Evolutionary conservation across 2,797 vertebrate species (phyloP).

Genomic region (Crenichthys baileyi): DNA sequence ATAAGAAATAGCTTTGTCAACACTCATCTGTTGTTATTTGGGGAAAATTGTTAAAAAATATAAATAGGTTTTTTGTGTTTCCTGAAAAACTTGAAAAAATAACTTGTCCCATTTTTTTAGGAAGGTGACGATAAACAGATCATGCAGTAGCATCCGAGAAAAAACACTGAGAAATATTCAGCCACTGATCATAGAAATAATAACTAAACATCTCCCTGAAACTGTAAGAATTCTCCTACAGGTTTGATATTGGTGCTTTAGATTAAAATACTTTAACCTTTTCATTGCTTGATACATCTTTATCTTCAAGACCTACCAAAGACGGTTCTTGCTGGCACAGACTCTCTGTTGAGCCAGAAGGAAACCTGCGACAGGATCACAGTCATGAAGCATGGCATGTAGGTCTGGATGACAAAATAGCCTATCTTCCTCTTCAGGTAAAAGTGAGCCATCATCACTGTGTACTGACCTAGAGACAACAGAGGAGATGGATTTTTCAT

Average conservation of each 20-base stretch:
- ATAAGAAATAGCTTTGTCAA: no score
- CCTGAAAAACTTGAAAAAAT: no score
- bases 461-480: slow-evolving; percentile 89
- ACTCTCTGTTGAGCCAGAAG: slow-evolving; percentile 98
- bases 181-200: not conserved
- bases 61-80: no score
- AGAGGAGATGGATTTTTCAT: slow-evolving; percentile 3
- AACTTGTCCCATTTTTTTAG: no score
- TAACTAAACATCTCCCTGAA: not conserved
- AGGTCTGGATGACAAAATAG: slow-evolving; percentile 98
- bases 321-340: slow-evolving; percentile 95
- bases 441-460: slow-evolving; percentile 98
- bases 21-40: no score
- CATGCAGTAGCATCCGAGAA: not conserved
- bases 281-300: no score
- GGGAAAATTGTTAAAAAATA: no score
- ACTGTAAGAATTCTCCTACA: not conserved
- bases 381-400: slow-evolving; percentile 99
- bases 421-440: slow-evolving; percentile 98
- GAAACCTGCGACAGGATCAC: slow-evolving; percentile 98
- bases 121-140: slow-evolving; percentile 14
- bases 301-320: slow-evolving; percentile 87
- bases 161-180: not conserved
- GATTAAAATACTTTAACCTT: not conserved
- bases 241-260: fast-evolving